Evolutionary conservation across 2,113 vertebrate genomes (phyloP).

Genomic region (Elaphurus davidianus): DNA sequence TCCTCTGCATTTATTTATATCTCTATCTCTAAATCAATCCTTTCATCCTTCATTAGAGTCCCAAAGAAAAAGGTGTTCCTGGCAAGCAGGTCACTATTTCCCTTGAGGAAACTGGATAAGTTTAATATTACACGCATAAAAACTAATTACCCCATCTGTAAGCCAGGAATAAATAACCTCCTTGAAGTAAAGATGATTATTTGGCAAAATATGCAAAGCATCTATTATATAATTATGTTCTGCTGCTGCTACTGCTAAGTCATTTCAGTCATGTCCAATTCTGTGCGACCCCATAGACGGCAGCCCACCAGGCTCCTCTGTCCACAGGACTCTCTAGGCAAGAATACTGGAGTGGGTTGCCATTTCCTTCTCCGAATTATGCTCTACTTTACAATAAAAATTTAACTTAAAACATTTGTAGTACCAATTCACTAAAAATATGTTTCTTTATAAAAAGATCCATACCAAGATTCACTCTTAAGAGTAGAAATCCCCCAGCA

Average conservation of each 20-base stretch:
- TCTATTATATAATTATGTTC: background rate
- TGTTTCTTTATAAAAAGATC: conserved; percentile 23
- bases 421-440: background rate
- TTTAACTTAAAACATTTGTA: conserved; percentile 3
- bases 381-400: background rate
- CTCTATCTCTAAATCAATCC: background rate
- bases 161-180: background rate
- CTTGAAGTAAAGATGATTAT: background rate
- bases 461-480: background rate
- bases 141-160: background rate
- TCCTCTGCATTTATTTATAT: background rate
- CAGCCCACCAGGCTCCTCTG: background rate
- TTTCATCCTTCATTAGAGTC: background rate
- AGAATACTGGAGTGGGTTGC: background rate
- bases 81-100: background rate
- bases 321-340: background rate
- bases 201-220: background rate
- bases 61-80: background rate
- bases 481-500: background rate
- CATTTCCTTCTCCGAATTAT: background rate
- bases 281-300: background rate
- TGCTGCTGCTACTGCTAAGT: background rate
- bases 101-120: background rate
- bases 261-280: background rate
- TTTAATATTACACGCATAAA: background rate